Percentiles rank a stretch among this genome's conserved stretches.
These are phyloP conservation scores for Eristalis tenax DNA, from an alignment of 2,888 invertebrate species.

Conservation along the genomic window DNA sequence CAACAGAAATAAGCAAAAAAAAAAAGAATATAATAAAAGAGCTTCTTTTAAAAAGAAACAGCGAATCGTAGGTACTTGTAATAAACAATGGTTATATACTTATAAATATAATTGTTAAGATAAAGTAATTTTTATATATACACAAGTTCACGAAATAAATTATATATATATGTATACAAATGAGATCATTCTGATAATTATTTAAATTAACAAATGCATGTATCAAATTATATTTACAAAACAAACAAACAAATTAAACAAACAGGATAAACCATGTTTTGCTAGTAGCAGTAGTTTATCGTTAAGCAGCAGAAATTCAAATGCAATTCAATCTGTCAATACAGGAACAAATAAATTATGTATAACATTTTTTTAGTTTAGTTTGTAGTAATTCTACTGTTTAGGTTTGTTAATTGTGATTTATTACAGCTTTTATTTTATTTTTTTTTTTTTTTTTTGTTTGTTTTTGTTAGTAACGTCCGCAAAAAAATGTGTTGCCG, in stretches of 20 bases:
- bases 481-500: conserved; percentile 2
- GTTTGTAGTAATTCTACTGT: conserved; percentile 17
- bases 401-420: conserved; percentile 38
- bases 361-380: neutral
- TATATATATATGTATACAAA: conserved; percentile 64
- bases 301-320: conserved; percentile 26
- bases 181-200: conserved; percentile 49
- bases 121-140: conserved; percentile 64
- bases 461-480: conserved; percentile 19
- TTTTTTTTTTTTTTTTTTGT: conserved; percentile 5
- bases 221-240: conserved; percentile 66
- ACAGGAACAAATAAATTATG: conserved; percentile 50
- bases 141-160: conserved; percentile 57
- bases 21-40: neutral
- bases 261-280: conserved; percentile 35
- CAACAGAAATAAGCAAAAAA: neutral
- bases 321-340: conserved; percentile 52
- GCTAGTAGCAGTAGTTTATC: conserved; percentile 29
- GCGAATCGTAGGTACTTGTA: conserved; percentile 43
- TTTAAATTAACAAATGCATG: conserved; percentile 53
- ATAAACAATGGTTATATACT: conserved; percentile 23
- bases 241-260: conserved; percentile 6
- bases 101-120: conserved; percentile 57
- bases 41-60: conserved; percentile 72
- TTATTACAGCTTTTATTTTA: neutral